Evolutionary conservation across 2,113 vertebrate species (phyloP).

Genomic region (Phainopepla nitens): DNA sequence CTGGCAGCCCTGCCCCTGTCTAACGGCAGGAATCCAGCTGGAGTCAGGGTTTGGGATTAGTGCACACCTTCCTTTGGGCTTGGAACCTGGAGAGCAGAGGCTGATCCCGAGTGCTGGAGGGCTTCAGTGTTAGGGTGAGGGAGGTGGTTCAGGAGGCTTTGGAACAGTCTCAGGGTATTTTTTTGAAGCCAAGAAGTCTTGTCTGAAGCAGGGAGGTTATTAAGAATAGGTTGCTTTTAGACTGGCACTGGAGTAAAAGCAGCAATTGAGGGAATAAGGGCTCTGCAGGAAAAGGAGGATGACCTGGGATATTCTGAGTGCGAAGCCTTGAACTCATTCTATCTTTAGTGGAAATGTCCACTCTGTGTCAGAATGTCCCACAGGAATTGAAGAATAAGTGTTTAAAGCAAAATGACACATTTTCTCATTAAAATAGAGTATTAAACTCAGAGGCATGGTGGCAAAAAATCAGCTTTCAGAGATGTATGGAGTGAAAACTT

Average conservation of each 20-base stretch:
- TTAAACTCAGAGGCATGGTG: neutral
- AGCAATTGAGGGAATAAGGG: neutral
- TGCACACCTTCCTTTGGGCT: neutral
- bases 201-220: neutral
- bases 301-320: neutral
- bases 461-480: neutral
- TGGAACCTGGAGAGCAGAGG: neutral
- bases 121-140: neutral
- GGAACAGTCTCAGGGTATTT: neutral
- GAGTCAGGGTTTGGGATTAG: rapidly evolving
- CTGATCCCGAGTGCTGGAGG: neutral
- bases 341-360: neutral
- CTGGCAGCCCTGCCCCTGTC: rapidly evolving
- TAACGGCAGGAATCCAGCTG: rapidly evolving
- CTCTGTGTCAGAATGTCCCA: neutral
- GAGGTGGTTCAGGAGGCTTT: neutral
- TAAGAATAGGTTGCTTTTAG: neutral
- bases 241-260: neutral
- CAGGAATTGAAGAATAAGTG: neutral
- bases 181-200: neutral
- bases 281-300: neutral
- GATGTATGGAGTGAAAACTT: neutral
- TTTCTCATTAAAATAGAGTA: neutral
- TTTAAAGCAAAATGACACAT: neutral
- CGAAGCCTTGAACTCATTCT: neutral